Evolutionary conservation across 2,797 vertebrate species (phyloP), one percentile per base, ranked within the genome.

Genomic region (Gymnoscopelus microlampas): DNA sequence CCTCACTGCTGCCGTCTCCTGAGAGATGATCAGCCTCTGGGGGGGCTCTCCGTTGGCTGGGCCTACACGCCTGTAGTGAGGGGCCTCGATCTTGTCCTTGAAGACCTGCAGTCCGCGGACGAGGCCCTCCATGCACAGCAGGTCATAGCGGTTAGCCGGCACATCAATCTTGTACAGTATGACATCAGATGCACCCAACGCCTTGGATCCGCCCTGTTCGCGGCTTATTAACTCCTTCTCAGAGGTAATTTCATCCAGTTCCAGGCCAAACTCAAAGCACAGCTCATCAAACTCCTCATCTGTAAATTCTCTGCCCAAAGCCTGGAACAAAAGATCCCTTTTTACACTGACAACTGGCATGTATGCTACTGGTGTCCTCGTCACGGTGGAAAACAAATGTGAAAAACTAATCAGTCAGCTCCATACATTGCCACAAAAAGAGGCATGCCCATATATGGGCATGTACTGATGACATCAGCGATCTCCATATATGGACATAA

Each of bases 281-380:
- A 99, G 93, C 71, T 98, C 98, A 70, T 99, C 94, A 91, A 99
- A 98, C 90, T 99, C 98, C 85, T 98, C 97, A 65, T 99, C 96
- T 3, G 39, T 10, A 8, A 2, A 44, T 29, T 0, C 73, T 83
- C 77, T 91, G 63, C 96, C 97, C 84, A 98, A 73, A n/a, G 96
- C 95, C 89, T 81, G 79, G 75, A 97, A 97, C 0, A 99, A 94
- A 88, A 96, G 83, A 2, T 98, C 96, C n/a, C 96, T 87, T 88
- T 95, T 96, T 19, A 98, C 93, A 63, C 95, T 94, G 83, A 99
- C 95, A 73, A 96, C 97, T 91, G 97, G 97, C 97, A 99, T 98
- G 82, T 76, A 89, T 13, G 63, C 66, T 9, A 74, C 47, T 88
- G 79, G 76, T 76, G 68, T 78, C 4, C 67, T 49, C 59, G 72